Evolutionary conservation across 2,888 invertebrate species (phyloP).

Genomic region (Pseudoips prasinana): DNA sequence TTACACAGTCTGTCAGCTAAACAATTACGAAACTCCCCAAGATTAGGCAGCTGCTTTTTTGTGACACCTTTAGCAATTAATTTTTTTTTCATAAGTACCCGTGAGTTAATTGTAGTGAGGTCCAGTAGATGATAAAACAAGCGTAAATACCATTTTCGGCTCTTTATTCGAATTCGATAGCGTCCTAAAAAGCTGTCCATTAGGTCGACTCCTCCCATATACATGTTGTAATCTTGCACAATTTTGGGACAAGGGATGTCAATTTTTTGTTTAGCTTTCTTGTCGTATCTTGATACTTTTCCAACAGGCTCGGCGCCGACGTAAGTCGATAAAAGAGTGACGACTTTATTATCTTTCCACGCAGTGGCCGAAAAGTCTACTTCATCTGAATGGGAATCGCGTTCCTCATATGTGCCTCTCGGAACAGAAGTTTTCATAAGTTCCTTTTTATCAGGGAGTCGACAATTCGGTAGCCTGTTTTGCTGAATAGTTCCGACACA

Average conservation of each 20-base stretch:
- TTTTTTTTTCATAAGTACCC: conserved; percentile 13
- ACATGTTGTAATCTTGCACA: conserved; percentile 31
- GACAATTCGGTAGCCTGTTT: conserved; percentile 42
- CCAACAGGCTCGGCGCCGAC: conserved; percentile 2
- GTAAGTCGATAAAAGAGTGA: conserved; percentile 5
- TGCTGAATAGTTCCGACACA: conserved; percentile 40
- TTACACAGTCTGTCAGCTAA: conserved; percentile 15
- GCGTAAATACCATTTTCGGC: conserved; percentile 4
- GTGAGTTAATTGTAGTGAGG: conserved; percentile 5
- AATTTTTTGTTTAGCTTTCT: background rate
- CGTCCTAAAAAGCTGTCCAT: conserved; percentile 2
- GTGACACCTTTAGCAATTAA: conserved; percentile 13
- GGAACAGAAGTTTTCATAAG: conserved; percentile 45
- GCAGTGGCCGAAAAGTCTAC: conserved; percentile 9
- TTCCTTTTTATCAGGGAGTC: conserved; percentile 40
- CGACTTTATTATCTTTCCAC: conserved; percentile 11
- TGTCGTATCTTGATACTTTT: background rate
- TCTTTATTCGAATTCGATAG: conserved; percentile 2
- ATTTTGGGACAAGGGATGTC: conserved; percentile 2
- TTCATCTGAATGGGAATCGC: conserved; percentile 35
- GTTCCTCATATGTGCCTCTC: conserved; percentile 45
- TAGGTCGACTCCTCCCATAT: conserved; percentile 23
- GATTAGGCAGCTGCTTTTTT: conserved; percentile 15
- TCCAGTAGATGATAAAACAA: conserved; percentile 3
- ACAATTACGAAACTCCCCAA: conserved; percentile 16